A percentile compares a stretch with the other conserved stretches of the same genome.
Evolutionary conservation across 2,113 vertebrate species (phyloP).

Genomic region (Oryzias melastigma): DNA sequence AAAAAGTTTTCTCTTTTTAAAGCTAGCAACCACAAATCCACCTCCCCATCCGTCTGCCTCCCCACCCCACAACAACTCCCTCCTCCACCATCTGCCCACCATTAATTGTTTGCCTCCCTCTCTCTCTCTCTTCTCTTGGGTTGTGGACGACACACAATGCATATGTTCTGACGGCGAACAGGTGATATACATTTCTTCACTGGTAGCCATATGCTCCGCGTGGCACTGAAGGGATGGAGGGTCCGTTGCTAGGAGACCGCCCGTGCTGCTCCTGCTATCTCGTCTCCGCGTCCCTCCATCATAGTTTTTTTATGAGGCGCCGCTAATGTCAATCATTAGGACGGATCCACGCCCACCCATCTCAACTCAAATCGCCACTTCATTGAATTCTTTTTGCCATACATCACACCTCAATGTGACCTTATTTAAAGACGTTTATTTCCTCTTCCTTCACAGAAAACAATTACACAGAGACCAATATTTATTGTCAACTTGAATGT

Average conservation of each 20-base stretch:
- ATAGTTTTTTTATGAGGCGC: constrained; percentile 18
- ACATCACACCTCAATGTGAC: constrained; percentile 43
- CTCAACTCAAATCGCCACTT: constrained; percentile 50
- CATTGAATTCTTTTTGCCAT: constrained; percentile 59
- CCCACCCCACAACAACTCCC: constrained; percentile 23
- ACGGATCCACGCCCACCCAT: neutral
- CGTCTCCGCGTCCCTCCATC: constrained; percentile 1
- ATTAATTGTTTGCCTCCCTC: constrained; percentile 70
- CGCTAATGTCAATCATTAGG: constrained; percentile 59
- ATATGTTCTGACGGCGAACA: constrained; percentile 64
- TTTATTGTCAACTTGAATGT: constrained; percentile 59
- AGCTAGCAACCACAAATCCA: constrained; percentile 51
- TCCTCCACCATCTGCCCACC: constrained; percentile 71
- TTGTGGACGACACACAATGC: constrained; percentile 47
- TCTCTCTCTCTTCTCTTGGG: constrained; percentile 58
- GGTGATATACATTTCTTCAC: constrained; percentile 63
- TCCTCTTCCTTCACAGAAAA: constrained; percentile 36
- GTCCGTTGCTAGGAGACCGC: constrained; percentile 73
- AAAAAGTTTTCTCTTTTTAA: constrained; percentile 48
- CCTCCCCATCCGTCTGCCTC: constrained; percentile 50
- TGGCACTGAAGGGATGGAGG: constrained; percentile 55
- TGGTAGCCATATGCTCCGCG: constrained; percentile 67
- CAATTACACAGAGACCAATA: constrained; percentile 58
- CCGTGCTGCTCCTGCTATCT: constrained; percentile 31
- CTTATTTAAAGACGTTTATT: constrained; percentile 66